phyloP scores from a whole-genome alignment of 2,113 vertebrate genomes.

The Nymphicus hollandicus region DNA sequence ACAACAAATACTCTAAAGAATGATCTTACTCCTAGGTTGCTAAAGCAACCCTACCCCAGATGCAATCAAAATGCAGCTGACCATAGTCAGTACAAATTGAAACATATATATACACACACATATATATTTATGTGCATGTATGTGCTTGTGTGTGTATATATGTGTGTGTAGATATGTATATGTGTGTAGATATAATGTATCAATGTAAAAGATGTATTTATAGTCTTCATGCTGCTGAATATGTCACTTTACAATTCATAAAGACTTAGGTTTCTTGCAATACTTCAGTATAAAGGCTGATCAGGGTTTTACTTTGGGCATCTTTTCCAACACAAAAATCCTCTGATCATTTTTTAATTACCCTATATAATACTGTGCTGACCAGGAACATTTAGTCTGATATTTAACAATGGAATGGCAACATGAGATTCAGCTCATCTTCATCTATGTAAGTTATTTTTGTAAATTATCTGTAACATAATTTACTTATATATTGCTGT shows the following conservation, averaged over 20 bases:
- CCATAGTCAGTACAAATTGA: not conserved
- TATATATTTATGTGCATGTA: not conserved
- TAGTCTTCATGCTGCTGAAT: constrained; percentile 68
- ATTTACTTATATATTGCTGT: constrained; percentile 3
- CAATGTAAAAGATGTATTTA: constrained; percentile 68
- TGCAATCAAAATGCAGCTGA: not conserved
- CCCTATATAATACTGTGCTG: not conserved
- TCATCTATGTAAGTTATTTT: constrained; percentile 63
- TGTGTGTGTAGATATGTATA: constrained; percentile 45
- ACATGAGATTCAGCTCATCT: constrained; percentile 12
- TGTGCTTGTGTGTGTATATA: constrained; percentile 12
- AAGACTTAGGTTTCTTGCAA: constrained; percentile 20
- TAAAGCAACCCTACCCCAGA: not conserved
- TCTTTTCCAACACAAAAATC: not conserved
- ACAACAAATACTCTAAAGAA: not conserved
- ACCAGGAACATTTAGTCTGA: constrained; percentile 27
- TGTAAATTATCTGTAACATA: constrained; percentile 57
- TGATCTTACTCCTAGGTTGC: not conserved
- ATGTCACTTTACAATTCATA: constrained; percentile 64
- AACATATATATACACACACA: not conserved
- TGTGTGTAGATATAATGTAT: constrained; percentile 57
- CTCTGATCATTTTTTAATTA: not conserved
- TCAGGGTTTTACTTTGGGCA: constrained; percentile 24
- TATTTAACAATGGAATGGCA: constrained; percentile 22
- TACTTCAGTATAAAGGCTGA: constrained; percentile 23